phyloP scores from a whole-genome alignment of 1,140 invertebrate genomes.

The Bathynomus jamesi region DNA sequence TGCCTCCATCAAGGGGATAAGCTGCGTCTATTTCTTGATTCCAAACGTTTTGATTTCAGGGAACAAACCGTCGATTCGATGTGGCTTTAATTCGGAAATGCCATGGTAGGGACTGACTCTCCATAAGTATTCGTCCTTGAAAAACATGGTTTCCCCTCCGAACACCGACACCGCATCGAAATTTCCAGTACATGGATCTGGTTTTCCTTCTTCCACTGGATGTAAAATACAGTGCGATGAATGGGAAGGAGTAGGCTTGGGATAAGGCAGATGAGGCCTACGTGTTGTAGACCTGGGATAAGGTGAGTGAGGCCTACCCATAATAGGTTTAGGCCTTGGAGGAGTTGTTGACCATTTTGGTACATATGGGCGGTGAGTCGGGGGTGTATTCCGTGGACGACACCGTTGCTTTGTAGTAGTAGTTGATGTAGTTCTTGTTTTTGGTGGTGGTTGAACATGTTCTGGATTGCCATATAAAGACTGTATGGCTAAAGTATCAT shows the following conservation, averaged over 20 bases:
- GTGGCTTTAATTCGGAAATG: background rate
- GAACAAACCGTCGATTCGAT: background rate
- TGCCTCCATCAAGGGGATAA: background rate
- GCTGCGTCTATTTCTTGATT: background rate
- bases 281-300: background rate
- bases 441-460: background rate
- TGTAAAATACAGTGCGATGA: background rate
- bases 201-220: background rate
- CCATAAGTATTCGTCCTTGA: background rate
- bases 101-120: background rate
- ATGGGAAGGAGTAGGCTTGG: background rate
- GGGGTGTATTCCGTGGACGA: too few species aligned
- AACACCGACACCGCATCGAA: background rate
- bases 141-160: background rate
- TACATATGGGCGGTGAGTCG: too few species aligned
- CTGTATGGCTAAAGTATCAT: constrained; percentile 43
- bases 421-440: background rate
- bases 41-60: background rate
- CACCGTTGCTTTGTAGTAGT: too few species aligned
- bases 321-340: background rate
- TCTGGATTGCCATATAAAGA: constrained; percentile 8
- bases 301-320: background rate
- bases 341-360: background rate
- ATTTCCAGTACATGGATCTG: background rate
- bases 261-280: too few species aligned